These are phyloP conservation scores for Athene noctua DNA, from an alignment of 2,113 vertebrate species.

Conservation along the genomic window DNA sequence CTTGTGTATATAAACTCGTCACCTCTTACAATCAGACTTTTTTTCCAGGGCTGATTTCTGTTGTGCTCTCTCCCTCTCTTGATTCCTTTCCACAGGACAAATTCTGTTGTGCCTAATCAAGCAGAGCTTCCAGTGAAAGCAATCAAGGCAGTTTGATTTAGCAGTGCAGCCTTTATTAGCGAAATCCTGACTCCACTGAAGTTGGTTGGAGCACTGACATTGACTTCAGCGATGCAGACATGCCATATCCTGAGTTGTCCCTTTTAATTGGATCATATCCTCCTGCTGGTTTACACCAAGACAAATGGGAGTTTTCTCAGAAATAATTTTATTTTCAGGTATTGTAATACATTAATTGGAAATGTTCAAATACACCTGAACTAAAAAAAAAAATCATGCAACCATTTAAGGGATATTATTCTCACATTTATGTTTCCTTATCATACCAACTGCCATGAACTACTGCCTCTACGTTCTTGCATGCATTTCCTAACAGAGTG, in stretches of 20 bases:
- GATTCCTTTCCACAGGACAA: background rate
- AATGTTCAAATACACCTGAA: background rate
- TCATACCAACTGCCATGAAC: background rate
- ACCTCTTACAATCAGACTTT: background rate
- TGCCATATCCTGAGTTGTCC: background rate
- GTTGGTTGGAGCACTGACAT: background rate
- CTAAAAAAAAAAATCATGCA: background rate
- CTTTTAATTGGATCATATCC: background rate
- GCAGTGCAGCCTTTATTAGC: background rate
- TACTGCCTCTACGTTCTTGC: background rate
- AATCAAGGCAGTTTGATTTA: conserved; percentile 1
- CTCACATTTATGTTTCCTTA: background rate
- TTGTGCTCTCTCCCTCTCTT: background rate
- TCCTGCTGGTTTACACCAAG: background rate
- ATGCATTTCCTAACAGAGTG: background rate
- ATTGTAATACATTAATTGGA: background rate
- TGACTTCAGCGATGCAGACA: background rate
- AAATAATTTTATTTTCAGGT: background rate
- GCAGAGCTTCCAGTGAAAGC: background rate
- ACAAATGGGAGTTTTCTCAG: background rate
- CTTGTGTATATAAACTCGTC: background rate
- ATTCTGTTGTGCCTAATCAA: background rate
- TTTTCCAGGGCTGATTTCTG: background rate
- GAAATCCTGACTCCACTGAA: background rate
- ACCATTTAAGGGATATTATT: background rate